phyloP scores from a whole-genome alignment of 2,797 vertebrate species.

The Hydrophis major region DNA sequence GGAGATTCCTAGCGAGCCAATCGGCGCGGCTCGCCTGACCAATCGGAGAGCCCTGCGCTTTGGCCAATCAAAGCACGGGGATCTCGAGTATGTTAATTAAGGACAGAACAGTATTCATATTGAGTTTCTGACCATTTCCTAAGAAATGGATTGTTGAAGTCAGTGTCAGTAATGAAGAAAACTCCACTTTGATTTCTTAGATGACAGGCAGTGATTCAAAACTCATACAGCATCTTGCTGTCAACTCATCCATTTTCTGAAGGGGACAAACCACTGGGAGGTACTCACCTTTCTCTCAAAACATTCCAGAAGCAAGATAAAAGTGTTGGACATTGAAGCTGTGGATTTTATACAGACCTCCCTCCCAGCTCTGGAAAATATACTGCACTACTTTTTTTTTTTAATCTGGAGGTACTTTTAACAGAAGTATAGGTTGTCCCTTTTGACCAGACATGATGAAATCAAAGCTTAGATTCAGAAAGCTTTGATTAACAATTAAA shows the following conservation, averaged over 20 bases:
- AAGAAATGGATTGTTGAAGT: conserved; percentile 1
- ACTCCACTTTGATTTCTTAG: neutral
- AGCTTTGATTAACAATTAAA: neutral
- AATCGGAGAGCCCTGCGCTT: too few species aligned
- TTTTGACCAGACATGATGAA: neutral
- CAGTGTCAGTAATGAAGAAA: neutral
- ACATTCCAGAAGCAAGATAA: neutral
- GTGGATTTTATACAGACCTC: neutral
- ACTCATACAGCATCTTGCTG: neutral
- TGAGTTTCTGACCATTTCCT: neutral
- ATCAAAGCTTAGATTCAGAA: neutral
- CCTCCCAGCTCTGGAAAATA: neutral
- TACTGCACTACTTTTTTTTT: neutral
- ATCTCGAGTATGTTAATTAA: too few species aligned
- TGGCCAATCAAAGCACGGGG: too few species aligned
- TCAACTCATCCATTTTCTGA: neutral
- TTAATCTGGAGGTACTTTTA: neutral
- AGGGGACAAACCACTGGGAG: neutral
- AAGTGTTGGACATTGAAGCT: neutral
- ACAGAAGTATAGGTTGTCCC: neutral
- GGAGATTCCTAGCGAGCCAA: too few species aligned
- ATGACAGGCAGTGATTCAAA: neutral
- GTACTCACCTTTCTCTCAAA: neutral
- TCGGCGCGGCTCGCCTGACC: too few species aligned
- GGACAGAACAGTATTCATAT: neutral